Base-by-base conservation (phyloP, 2,113 vertebrate genomes). In the Clarias batrachus region DNA sequence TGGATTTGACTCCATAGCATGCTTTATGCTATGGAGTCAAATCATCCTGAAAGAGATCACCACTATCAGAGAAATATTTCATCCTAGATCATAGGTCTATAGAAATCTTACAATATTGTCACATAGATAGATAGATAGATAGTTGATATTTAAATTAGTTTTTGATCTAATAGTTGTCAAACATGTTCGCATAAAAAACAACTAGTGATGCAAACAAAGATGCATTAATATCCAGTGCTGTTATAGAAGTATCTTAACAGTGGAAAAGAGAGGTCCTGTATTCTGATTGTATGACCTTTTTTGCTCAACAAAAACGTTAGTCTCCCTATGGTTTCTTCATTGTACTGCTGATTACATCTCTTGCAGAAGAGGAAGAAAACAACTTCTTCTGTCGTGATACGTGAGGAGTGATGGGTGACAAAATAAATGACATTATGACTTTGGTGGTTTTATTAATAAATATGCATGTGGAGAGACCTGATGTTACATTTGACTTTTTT, bases 341-440 rank as follows among this genome's bases (percentile, higher is more conserved):
- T 73, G 33, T 74, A 74, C 37, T 11, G 9, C 37, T 74, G 71
- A 73, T 73, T 73, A 73, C 71, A 74, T 48, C 71, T 74, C 19
- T 23, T 48, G 10, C 37, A 48, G 37, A 23, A 48, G 21, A 74
- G 71, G 71, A 48, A 74, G 37, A 25, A 13, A 68, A 71, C 71
- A 74, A 74, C 9, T 23, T 21, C 37, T 74, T 21, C 37, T 25
- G 37, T 48, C 1, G 19, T 74, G 71, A 23, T 48, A 21, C 19
- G 48, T 48, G 71, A 23, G 17, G 68, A 37, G 30, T 41, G 68
- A 71, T 21, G 16, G 16, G 33, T 37, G 30, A 37, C 27, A 33
- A 33, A 30, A 30, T 27, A 66, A 71, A 33, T 48, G 6, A 70
- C 27, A 33, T 71, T 71, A 12, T 37, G 68, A 10, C 17, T 70